Conservation (phyloP, 1,140 invertebrate species). For the Macrostomum lignano region DNA sequence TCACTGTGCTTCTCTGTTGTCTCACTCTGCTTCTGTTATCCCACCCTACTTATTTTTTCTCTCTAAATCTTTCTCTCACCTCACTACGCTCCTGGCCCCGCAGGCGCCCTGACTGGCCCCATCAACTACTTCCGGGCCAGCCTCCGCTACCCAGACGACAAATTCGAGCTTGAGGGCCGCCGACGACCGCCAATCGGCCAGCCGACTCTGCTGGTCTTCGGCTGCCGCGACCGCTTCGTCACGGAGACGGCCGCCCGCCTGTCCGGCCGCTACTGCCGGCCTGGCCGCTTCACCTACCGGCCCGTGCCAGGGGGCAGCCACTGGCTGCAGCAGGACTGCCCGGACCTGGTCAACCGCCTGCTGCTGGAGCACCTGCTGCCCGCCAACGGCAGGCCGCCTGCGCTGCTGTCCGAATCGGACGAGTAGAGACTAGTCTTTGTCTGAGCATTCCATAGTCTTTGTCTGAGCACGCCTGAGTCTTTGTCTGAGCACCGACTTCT, state of each 20-base stretch:
- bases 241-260: conserved; percentile 34
- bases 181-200: conserved; percentile 17
- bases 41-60: no score
- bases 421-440: no score
- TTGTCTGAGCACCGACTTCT: no score
- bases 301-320: conserved; percentile 37
- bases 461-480: no score
- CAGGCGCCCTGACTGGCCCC: conserved; percentile 44
- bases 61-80: no score
- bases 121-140: conserved; percentile 44
- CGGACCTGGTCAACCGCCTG: conserved; percentile 40
- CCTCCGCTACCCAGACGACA: conserved; percentile 15
- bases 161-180: neutral
- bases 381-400: no score
- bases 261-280: conserved; percentile 34
- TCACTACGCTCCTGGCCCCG: no score
- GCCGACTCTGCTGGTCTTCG: conserved; percentile 35
- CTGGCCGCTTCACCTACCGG: conserved; percentile 37
- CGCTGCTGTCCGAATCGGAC: no score
- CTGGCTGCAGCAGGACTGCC: conserved; percentile 45
- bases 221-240: conserved; percentile 37
- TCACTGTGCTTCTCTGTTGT: no score
- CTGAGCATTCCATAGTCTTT: no score
- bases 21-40: no score
- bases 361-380: no score